phyloP scores from a whole-genome alignment of 2,797 vertebrate species.

The Tragopan temminckii region DNA sequence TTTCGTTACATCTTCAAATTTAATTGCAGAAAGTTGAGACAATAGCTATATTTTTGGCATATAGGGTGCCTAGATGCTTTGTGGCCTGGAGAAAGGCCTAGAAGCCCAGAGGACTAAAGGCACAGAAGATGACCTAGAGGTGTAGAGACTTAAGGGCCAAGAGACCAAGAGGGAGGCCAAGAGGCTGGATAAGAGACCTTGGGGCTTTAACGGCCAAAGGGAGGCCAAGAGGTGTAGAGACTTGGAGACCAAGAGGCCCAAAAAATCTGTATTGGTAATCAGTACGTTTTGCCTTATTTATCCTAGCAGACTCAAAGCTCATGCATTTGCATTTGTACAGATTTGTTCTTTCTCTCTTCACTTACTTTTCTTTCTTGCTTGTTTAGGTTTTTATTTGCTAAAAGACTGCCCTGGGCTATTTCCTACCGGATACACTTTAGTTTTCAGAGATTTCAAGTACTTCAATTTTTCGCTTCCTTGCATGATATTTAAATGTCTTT shows the following conservation, averaged over 20 bases:
- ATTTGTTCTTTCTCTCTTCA: neutral
- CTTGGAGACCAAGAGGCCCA: too few species aligned
- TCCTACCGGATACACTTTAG: neutral
- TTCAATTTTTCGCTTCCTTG: neutral
- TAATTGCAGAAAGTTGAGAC: neutral
- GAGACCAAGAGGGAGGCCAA: too few species aligned
- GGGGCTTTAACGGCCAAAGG: too few species aligned
- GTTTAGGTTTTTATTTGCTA: neutral
- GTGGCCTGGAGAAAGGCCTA: too few species aligned
- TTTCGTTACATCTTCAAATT: neutral
- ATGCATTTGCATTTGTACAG: neutral
- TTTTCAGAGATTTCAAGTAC: neutral
- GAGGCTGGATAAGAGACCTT: too few species aligned
- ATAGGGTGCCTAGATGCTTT: too few species aligned
- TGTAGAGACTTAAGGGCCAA: too few species aligned
- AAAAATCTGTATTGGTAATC: too few species aligned
- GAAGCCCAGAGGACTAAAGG: too few species aligned
- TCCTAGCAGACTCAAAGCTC: neutral
- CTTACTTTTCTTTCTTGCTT: neutral
- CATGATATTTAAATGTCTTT: neutral
- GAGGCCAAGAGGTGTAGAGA: too few species aligned
- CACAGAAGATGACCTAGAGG: too few species aligned
- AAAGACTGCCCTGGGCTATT: neutral
- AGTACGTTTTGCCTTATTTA: neutral
- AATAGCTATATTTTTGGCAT: neutral